Evolutionary conservation across 2,888 invertebrate species (phyloP).

Genomic region (Clusia tigrina): DNA sequence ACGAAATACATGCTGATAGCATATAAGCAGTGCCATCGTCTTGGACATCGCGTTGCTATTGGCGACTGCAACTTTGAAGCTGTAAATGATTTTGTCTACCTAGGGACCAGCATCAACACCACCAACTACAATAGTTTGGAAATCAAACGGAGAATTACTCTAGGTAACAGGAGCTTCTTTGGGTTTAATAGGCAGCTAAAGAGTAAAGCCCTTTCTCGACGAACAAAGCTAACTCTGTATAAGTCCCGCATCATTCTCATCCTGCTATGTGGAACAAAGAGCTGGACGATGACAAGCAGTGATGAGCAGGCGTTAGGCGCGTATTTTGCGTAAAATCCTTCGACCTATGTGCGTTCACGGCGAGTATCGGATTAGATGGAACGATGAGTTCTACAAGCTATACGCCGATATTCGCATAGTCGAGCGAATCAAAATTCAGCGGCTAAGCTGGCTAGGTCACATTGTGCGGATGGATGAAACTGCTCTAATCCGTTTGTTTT

Average conservation of each 20-base stretch:
- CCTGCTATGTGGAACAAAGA: no score
- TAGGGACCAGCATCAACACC: not conserved
- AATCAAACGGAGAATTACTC: not conserved
- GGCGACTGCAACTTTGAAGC: not conserved
- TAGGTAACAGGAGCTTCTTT: not conserved
- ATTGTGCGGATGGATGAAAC: no score
- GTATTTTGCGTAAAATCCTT: not conserved
- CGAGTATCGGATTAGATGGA: no score
- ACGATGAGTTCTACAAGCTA: no score
- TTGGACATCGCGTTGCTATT: not conserved
- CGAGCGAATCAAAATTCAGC: no score
- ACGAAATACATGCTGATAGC: not conserved
- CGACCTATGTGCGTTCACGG: not conserved
- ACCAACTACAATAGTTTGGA: not conserved
- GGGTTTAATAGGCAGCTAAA: no score
- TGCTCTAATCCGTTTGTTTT: no score
- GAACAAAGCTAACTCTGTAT: not conserved
- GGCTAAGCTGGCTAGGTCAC: no score
- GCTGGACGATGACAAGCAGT: not conserved
- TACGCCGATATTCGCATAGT: no score
- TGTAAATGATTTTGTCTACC: not conserved
- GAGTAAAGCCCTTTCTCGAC: no score
- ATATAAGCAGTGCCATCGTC: not conserved
- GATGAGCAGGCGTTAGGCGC: not conserved
- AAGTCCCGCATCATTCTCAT: no score